Evolutionary conservation across 2,888 invertebrate species (phyloP).

Genomic region (Busseola fusca): DNA sequence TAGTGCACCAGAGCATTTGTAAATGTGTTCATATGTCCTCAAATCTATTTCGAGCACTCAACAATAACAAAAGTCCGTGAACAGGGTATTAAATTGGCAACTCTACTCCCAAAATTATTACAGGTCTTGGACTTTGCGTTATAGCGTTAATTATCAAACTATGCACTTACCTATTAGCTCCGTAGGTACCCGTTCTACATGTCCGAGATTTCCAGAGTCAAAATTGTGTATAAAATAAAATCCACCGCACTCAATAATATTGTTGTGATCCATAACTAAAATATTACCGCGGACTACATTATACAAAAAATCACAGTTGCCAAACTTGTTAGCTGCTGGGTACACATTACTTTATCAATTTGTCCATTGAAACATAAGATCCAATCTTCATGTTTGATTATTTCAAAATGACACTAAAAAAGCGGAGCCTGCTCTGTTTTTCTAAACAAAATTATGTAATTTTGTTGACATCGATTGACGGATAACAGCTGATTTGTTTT

Average conservation of each 20-base stretch:
- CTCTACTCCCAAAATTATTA: conserved; percentile 47
- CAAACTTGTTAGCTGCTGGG: conserved; percentile 73
- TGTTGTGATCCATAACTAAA: conserved; percentile 85
- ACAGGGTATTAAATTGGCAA: conserved; percentile 68
- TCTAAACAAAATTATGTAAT: conserved; percentile 90
- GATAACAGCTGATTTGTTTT: conserved; percentile 89
- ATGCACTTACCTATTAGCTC: conserved; percentile 87
- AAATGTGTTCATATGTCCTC: conserved; percentile 40
- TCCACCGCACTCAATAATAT: conserved; percentile 90
- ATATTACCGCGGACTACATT: conserved; percentile 82
- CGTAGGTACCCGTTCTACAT: conserved; percentile 92
- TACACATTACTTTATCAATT: conserved; percentile 81
- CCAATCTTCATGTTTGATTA: conserved; percentile 81
- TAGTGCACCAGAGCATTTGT: conserved; percentile 25
- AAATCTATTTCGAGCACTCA: conserved; percentile 56
- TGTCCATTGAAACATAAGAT: conserved; percentile 77
- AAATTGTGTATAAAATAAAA: conserved; percentile 96
- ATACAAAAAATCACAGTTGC: conserved; percentile 79
- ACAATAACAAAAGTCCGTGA: conserved; percentile 60
- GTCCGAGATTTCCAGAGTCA: conserved; percentile 96
- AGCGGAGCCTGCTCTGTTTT: conserved; percentile 87
- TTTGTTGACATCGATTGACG: conserved; percentile 90
- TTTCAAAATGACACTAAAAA: conserved; percentile 84
- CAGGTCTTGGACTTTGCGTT: conserved; percentile 67
- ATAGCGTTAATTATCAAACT: conserved; percentile 41